Evolutionary conservation across 1,140 invertebrate genomes (phyloP), one percentile per base, ranked within the genome.

Genomic region (Nylanderia fulva): DNA sequence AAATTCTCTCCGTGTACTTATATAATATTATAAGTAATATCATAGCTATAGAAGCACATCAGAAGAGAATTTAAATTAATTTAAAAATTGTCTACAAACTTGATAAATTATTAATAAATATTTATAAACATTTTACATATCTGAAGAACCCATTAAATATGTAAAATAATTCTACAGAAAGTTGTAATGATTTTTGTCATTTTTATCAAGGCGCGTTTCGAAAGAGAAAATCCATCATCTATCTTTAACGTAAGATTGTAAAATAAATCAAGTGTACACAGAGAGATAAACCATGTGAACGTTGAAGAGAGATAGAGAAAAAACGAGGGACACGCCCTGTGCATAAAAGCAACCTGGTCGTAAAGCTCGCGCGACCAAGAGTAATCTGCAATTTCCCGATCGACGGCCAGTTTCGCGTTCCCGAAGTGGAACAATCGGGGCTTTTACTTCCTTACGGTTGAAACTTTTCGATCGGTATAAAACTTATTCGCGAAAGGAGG

Each of bases 371-470:
- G n/a, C 52, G 54, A 6, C 27, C 61, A 33, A n/a, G 24, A 29
- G 56, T 48, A 85, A 77, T 79, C 60, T 54, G 39, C 36, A 76
- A 87, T 80, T 80, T 69, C 52, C 66, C 56, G n/a, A 18, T 56
- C 52, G 64, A 80, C n/a, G 56, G 21, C 27, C 64, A 52, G 63
- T 48, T 54, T 56, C 33, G 61, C 72, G 24, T 42, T 75, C 27
- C 80, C 29, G 36, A 71, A 86, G 85, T 39, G 48, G 79, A 69
- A 48, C 66, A 60, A 21, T 61, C 79, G 11, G 39, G 24, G 24
- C 27, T 64, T 61, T 69, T 71, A 52, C 45, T 52, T 39, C 52
- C 27, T 71, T 56, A 48, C 60, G 29, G 15, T 11, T 18, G 72
- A 74, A 71, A 75, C 54, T 48, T 69, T 75, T 36, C 64, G 42